phyloP scores from a whole-genome alignment of 2,113 vertebrate species.

The Camelus bactrianus region DNA sequence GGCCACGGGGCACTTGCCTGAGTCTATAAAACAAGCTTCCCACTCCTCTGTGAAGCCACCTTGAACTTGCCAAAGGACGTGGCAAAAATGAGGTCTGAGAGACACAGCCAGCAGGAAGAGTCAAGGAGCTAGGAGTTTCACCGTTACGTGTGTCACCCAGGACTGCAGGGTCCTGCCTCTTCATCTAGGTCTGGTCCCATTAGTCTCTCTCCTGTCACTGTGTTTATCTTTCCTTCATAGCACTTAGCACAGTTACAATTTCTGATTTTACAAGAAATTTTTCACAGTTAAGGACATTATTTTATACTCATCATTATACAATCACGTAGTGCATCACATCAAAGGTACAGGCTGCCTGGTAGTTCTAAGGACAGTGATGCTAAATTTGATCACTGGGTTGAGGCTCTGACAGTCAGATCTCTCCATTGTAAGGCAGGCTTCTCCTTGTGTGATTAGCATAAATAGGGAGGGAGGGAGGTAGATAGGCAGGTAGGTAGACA shows the following conservation, averaged over 20 bases:
- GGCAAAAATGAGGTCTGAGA: neutral
- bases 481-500: too few species aligned
- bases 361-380: neutral
- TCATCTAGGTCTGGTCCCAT: neutral
- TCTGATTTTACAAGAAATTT: neutral
- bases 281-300: neutral
- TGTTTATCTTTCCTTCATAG: neutral
- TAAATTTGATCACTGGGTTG: neutral
- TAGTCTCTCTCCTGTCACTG: neutral
- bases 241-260: neutral
- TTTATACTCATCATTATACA: neutral
- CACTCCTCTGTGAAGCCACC: neutral
- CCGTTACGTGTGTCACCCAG: neutral
- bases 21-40: neutral
- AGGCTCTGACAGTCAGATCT: neutral
- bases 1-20: accelerated
- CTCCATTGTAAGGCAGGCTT: neutral
- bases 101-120: neutral
- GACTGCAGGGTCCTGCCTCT: neutral
- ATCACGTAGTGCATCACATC: neutral
- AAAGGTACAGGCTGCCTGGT: neutral
- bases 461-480: too few species aligned
- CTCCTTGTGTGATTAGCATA: neutral
- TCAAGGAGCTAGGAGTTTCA: neutral
- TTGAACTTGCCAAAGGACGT: neutral